These are phyloP conservation scores for Leptinotarsa juncta DNA, from an alignment of 2,888 invertebrate species.

Conservation along the genomic window DNA sequence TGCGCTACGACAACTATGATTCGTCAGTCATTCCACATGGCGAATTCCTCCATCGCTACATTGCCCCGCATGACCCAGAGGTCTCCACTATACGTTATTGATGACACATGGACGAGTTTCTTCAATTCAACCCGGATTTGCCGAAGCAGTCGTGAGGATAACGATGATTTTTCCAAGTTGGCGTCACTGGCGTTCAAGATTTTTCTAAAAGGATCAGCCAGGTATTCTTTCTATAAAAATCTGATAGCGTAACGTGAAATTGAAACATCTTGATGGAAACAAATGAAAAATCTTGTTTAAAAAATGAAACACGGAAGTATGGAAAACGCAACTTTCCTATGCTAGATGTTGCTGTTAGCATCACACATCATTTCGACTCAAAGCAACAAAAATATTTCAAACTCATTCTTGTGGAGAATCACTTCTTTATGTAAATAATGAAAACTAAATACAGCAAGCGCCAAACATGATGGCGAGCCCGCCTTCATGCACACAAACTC, in stretches of 20 bases:
- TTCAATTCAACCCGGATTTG: constrained; percentile 57
- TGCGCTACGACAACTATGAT: constrained; percentile 25
- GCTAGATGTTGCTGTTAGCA: too few relatives aligned
- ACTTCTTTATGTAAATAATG: too few relatives aligned
- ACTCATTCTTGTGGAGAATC: too few relatives aligned
- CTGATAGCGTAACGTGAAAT: too few relatives aligned
- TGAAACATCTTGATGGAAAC: background rate
- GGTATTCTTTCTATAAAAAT: background rate
- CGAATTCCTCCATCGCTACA: constrained; percentile 51
- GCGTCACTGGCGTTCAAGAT: constrained; percentile 29
- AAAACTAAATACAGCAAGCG: too few relatives aligned
- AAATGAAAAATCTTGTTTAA: background rate
- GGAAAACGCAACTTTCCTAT: too few relatives aligned
- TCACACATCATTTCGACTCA: too few relatives aligned
- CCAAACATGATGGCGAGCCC: too few relatives aligned
- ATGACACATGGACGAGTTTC: constrained; percentile 59
- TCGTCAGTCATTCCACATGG: constrained; percentile 47
- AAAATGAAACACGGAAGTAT: too few relatives aligned
- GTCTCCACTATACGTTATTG: constrained; percentile 56
- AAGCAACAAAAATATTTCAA: too few relatives aligned
- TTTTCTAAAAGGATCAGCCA: background rate
- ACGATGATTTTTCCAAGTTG: constrained; percentile 44
- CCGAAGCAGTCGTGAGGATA: constrained; percentile 54
- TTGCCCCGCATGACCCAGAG: constrained; percentile 54
- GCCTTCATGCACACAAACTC: too few relatives aligned